Percentiles rank a stretch among this genome's conserved stretches.
These are phyloP conservation scores for Chloroclysta siterata DNA, from an alignment of 2,888 invertebrate genomes.

Conservation along the genomic window DNA sequence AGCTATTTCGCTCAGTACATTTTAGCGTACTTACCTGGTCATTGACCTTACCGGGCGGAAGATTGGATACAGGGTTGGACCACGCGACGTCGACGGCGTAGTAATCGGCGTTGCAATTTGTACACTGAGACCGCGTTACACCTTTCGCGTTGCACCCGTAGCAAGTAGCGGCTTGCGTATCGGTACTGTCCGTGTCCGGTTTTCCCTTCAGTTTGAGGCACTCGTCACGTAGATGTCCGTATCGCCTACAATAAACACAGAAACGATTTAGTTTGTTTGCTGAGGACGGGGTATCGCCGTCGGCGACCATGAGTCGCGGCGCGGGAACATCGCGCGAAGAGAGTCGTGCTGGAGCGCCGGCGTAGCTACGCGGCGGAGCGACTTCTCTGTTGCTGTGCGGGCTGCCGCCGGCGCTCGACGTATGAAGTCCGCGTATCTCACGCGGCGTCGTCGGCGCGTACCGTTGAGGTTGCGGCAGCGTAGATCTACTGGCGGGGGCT, in stretches of 20 bases:
- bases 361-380: background rate
- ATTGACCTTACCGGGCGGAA: too few species aligned
- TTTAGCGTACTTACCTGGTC: too few species aligned
- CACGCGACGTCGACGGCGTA: too few species aligned
- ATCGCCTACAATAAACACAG: background rate
- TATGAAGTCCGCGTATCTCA: background rate
- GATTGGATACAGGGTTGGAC: too few species aligned
- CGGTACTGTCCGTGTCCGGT: background rate
- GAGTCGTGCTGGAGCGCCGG: background rate
- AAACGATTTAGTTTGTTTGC: background rate
- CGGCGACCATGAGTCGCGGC: background rate
- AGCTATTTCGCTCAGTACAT: too few species aligned
- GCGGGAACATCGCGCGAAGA: background rate
- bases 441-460: constrained; percentile 2
- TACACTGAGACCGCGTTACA: too few species aligned
- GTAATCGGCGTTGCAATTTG: too few species aligned
- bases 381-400: background rate
- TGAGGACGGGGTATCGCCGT: background rate
- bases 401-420: background rate
- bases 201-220: background rate
- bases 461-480: background rate
- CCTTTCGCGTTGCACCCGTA: too few species aligned
- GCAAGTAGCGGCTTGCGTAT: too few species aligned
- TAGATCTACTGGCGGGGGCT: background rate
- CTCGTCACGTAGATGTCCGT: background rate